phyloP scores from a whole-genome alignment of 1,140 invertebrate genomes.

The Tribolium castaneum region DNA sequence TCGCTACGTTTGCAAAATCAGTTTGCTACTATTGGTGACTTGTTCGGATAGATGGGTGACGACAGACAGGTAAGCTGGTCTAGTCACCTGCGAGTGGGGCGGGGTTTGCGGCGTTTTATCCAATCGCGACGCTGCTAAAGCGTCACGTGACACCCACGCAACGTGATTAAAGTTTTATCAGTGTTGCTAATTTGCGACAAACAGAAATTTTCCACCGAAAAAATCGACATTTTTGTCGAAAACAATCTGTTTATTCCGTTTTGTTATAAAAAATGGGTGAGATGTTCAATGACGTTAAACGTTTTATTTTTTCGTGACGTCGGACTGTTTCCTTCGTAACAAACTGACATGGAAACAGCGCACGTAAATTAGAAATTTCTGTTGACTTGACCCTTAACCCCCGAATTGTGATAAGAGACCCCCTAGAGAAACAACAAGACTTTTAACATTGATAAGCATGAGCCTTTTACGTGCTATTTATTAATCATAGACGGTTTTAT shows the following conservation, averaged over 20 bases:
- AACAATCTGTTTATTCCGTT: too few relatives aligned
- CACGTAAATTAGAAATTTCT: background rate
- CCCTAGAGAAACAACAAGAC: slow-evolving; percentile 2
- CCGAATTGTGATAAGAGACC: slow-evolving; percentile 7
- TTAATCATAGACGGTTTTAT: background rate
- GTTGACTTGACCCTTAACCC: slow-evolving; percentile 17
- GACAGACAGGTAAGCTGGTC: background rate
- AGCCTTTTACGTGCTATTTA: background rate
- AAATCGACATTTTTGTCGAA: background rate
- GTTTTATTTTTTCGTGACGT: background rate
- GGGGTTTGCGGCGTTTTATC: background rate
- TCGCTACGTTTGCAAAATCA: background rate
- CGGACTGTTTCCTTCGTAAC: background rate
- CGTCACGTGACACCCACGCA: background rate
- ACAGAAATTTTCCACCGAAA: background rate
- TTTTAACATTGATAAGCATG: slow-evolving; percentile 28
- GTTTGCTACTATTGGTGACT: background rate
- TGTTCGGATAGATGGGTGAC: background rate
- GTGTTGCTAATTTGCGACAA: background rate
- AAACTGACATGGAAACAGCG: background rate
- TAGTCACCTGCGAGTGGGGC: background rate
- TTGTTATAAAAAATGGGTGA: background rate
- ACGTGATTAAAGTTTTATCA: background rate
- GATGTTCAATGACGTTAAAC: background rate
- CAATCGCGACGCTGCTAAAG: background rate